phyloP scores from a whole-genome alignment of 2,888 invertebrate species.

The Pelosia muscerda region DNA sequence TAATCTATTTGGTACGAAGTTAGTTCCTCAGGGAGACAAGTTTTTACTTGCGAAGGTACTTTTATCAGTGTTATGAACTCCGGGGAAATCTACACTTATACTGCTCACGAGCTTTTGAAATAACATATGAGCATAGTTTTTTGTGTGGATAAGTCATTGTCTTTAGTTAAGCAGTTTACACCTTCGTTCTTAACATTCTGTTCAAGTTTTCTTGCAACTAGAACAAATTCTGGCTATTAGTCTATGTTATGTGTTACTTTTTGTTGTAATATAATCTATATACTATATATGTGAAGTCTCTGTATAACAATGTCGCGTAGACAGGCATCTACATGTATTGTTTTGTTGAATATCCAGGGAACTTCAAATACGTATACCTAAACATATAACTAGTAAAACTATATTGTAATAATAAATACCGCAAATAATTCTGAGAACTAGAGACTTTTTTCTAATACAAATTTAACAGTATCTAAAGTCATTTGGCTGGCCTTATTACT shows the following conservation, averaged over 20 bases:
- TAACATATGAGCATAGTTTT: constrained; percentile 34
- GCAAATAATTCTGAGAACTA: too few species aligned
- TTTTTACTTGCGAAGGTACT: constrained; percentile 70
- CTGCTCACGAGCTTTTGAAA: constrained; percentile 46
- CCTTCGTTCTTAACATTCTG: neutral
- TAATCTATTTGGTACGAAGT: constrained; percentile 73
- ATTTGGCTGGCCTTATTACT: too few species aligned
- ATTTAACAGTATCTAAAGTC: too few species aligned
- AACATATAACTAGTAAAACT: too few species aligned
- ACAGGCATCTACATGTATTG: too few species aligned
- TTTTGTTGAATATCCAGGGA: neutral
- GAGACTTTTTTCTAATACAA: too few species aligned
- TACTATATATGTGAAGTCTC: neutral
- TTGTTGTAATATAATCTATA: neutral
- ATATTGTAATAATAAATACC: too few species aligned
- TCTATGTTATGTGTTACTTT: neutral
- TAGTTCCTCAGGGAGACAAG: constrained; percentile 60
- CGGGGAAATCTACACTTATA: constrained; percentile 71
- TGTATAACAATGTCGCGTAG: neutral
- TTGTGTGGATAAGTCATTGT: constrained; percentile 22
- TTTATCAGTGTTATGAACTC: constrained; percentile 69
- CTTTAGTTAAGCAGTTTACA: constrained; percentile 6
- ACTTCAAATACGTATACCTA: too few species aligned
- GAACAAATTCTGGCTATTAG: neutral
- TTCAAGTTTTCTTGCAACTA: neutral